Conservation (phyloP, 2,888 invertebrate genomes). For the Leptura quadrifasciata region DNA sequence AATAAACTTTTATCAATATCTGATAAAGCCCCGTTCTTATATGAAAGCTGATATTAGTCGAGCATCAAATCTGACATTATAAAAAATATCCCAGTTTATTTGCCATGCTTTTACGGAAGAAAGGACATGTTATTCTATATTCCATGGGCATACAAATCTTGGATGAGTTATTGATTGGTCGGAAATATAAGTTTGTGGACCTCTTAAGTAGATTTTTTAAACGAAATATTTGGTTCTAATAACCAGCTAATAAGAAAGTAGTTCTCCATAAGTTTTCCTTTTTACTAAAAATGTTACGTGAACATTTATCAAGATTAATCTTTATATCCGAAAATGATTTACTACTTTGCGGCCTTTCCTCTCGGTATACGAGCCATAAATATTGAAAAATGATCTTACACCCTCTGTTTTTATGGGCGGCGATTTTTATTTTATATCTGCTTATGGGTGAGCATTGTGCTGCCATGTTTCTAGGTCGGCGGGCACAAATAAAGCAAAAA, state of each 20-base stretch:
- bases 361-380: slow-evolving; percentile 11
- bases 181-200: neutral
- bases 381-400: slow-evolving; percentile 10
- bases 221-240: neutral
- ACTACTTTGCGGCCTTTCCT: neutral
- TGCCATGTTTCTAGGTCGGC: neutral
- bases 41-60: neutral
- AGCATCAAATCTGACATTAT: neutral
- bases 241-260: neutral
- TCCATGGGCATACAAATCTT: slow-evolving; percentile 1
- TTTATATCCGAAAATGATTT: slow-evolving; percentile 6
- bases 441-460: neutral
- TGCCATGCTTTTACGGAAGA: slow-evolving; percentile 17
- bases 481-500: neutral
- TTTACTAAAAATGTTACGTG: neutral
- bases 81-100: slow-evolving; percentile 5
- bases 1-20: neutral
- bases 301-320: slow-evolving; percentile 21
- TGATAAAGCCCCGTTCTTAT: neutral
- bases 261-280: slow-evolving; percentile 7
- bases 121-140: slow-evolving; percentile 5
- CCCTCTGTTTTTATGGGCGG: neutral
- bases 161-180: neutral
- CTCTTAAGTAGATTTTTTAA: neutral
- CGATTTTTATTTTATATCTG: neutral